These are phyloP conservation scores for Pogonocichla stellata DNA, from an alignment of 2,113 vertebrate species.

Conservation along the genomic window DNA sequence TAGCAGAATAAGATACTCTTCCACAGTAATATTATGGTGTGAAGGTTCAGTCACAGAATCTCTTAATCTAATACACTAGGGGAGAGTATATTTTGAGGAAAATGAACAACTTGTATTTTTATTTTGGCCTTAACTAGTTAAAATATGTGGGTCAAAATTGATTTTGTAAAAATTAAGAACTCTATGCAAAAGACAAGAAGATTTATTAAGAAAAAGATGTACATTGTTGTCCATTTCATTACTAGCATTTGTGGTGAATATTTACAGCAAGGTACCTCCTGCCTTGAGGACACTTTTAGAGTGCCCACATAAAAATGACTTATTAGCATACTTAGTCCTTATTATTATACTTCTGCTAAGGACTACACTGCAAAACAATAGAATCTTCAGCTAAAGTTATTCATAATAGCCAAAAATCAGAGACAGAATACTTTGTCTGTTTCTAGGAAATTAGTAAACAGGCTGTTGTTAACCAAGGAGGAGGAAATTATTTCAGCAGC, in stretches of 20 bases:
- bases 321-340: background rate
- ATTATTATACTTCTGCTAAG: background rate
- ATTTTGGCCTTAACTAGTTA: background rate
- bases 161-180: background rate
- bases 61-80: background rate
- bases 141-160: background rate
- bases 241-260: background rate
- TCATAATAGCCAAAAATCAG: background rate
- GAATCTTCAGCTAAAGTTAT: background rate
- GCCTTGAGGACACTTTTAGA: background rate
- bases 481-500: background rate
- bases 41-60: background rate
- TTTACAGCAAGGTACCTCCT: background rate
- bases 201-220: background rate
- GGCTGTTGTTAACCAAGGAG: background rate
- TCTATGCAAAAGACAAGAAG: background rate
- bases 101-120: background rate
- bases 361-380: background rate
- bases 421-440: background rate
- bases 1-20: background rate
- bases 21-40: background rate
- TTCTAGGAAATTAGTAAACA: slow-evolving; percentile 4
- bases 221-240: background rate
- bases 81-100: background rate
- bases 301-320: background rate